Conservation (phyloP, 2,113 vertebrate genomes). For the Hemibagrus wyckioides region DNA sequence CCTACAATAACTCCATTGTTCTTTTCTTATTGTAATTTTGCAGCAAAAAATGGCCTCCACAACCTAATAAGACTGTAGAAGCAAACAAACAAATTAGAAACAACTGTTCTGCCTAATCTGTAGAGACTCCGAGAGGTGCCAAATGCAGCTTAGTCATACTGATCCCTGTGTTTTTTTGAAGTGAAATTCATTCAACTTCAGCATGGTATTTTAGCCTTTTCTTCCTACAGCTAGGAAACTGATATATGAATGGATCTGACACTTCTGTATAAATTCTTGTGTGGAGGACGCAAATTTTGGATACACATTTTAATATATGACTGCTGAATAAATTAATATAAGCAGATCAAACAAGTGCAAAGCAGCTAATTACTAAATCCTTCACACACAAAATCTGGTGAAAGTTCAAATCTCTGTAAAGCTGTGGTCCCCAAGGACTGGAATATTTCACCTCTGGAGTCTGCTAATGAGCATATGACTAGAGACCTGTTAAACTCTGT, state of each 20-base stretch:
- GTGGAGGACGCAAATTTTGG: not conserved
- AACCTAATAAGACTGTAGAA: slow-evolving; percentile 51
- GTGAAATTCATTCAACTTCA: not conserved
- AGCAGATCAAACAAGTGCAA: not conserved
- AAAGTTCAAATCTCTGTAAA: not conserved
- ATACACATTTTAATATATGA: not conserved
- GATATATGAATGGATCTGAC: not conserved
- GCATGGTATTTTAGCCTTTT: not conserved
- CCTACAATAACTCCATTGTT: slow-evolving; percentile 61
- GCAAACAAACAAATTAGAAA: slow-evolving; percentile 65
- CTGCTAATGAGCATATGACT: too few species aligned
- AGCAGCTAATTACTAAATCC: not conserved
- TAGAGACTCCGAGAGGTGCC: not conserved
- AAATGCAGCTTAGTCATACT: slow-evolving; percentile 18
- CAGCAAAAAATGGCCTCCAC: slow-evolving; percentile 37
- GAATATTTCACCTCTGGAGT: not conserved
- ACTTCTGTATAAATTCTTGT: not conserved
- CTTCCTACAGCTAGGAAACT: not conserved
- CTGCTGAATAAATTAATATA: not conserved
- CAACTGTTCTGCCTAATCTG: slow-evolving; percentile 55
- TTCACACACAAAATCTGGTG: not conserved
- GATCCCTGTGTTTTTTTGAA: not conserved
- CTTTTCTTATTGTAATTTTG: slow-evolving; percentile 51
- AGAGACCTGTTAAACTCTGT: too few species aligned
- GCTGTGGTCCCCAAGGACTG: not conserved